Conservation (phyloP, 1,140 invertebrate genomes). For the Drosophila kepulauana region DNA sequence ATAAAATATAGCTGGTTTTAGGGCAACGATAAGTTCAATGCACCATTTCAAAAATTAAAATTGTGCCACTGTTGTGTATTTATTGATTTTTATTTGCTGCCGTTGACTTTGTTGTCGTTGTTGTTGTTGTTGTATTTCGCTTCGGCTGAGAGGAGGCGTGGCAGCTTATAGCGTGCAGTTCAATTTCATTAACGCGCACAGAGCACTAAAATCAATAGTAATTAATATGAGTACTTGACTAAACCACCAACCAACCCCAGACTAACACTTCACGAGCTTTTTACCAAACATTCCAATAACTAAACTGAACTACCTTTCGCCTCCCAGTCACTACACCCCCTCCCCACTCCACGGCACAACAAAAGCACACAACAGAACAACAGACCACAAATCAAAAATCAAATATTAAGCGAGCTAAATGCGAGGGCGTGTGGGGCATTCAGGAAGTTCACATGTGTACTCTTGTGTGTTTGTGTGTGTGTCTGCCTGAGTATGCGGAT, state of each 20-base stretch:
- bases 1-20: no score
- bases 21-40: constrained; percentile 54
- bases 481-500: constrained; percentile 15
- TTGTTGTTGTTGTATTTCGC: constrained; percentile 8
- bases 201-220: constrained; percentile 78
- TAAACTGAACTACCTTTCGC: constrained; percentile 12
- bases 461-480: constrained; percentile 11
- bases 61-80: constrained; percentile 72
- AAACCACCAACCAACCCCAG: background rate
- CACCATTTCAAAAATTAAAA: constrained; percentile 52
- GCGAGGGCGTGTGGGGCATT: constrained; percentile 16
- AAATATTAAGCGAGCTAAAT: constrained; percentile 76
- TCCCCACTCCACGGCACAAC: background rate
- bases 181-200: constrained; percentile 80
- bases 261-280: constrained; percentile 6
- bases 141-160: constrained; percentile 5
- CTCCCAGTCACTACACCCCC: background rate
- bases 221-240: constrained; percentile 81
- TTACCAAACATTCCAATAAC: constrained; percentile 48
- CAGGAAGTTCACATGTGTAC: no score
- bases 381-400: constrained; percentile 80
- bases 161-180: constrained; percentile 68
- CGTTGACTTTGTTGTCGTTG: constrained; percentile 1
- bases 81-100: constrained; percentile 63
- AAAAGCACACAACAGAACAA: constrained; percentile 41